Base-by-base conservation (phyloP, 2,113 vertebrate genomes). In the Fulica atra region DNA sequence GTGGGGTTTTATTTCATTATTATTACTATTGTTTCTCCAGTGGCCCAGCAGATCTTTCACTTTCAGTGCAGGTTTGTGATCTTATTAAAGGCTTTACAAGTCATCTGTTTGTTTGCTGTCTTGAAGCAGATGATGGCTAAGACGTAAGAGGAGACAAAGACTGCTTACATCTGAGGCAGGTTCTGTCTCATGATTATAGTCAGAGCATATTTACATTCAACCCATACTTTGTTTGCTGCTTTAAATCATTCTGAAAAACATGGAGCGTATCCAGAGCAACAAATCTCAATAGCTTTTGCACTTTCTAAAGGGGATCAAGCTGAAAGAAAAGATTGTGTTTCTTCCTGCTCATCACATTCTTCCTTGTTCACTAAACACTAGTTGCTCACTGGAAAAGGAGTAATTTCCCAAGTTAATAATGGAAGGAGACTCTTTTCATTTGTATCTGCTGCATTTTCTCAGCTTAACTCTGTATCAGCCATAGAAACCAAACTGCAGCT, bases 1-100 rank as follows among this genome's bases (percentile, higher is more conserved):
- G 9, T 25, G 8, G 2, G 0, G 0, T 1, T 24, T 38, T 38
- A 21, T 40, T 66, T 57, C 44, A 6, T 64, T 23, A 4, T 20
- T 73, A 53, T 53, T 53, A 53, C 26, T n/a, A 17, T 53, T 74
- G 16, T 69, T 91, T 87, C 31, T 74, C 29, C 6, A 25, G 50
- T 17, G 29, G 38, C 18, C 18, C 35, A 82, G 50, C 19, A 81
- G 16, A 65, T 51, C n/a, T 38, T 60, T 23, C 10, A 53, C 13
- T 19, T 51, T 16, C 13, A 51, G 17, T 0, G 6, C 19, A 51
- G 24, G 33, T 76, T 76, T 51, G 10, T n/a, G 51, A 56, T 44
- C 21, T 70, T 59, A 53, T 21, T 28, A 79, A 63, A 74, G 19
- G 9, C 42, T 93, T 73, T 56, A 21, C 0, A 2, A 81, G 17